Evolutionary conservation across 2,888 invertebrate species (phyloP), one percentile per base, ranked within the genome.

Genomic region (Diachrysia chrysitis): DNA sequence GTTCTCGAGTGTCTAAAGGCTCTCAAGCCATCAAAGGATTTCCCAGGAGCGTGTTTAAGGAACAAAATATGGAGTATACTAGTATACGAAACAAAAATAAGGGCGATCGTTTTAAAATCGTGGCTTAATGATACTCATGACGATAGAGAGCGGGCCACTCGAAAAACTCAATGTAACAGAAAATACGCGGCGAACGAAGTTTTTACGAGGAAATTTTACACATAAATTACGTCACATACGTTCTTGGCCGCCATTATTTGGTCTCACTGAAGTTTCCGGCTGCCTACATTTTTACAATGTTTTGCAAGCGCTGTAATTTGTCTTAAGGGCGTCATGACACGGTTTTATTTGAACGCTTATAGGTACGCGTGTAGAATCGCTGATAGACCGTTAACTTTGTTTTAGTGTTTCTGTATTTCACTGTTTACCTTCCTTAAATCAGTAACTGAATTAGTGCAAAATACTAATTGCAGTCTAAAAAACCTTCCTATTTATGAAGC

Each of bases 201-300:
- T 92, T 92, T 90, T 90, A 88, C 89, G 88, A 89, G 87, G 88
- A 88, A 92, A 92, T 92, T 92, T 90, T 87, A 87, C 87, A 91
- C 90, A 92, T 92, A 93, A 93, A 93, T 93, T 90, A 92, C 74
- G 82, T 76, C 79, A 76, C 82, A 79, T 76, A 81, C 91, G 90
- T 87, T 92, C 90, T 89, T 87, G 89, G 89, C 88, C 90, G 82
- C 91, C 90, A 90, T 92, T 92, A 93, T 92, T 93, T 89, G 91
- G 92, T 89, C 89, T 83, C 86, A 80, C 79, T 86, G 85, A 90
- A 91, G 87, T 91, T 91, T 88, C 82, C 84, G 86, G 83, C 80
- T 87, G 85, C 87, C 86, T 89, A 87, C 87, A 88, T 90, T 92
- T 93, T 91, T 90, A 90, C 89, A 90, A 88, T 89, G 89, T 89